Conservation (phyloP, 2,797 vertebrate species). For the Coendou prehensilis region DNA sequence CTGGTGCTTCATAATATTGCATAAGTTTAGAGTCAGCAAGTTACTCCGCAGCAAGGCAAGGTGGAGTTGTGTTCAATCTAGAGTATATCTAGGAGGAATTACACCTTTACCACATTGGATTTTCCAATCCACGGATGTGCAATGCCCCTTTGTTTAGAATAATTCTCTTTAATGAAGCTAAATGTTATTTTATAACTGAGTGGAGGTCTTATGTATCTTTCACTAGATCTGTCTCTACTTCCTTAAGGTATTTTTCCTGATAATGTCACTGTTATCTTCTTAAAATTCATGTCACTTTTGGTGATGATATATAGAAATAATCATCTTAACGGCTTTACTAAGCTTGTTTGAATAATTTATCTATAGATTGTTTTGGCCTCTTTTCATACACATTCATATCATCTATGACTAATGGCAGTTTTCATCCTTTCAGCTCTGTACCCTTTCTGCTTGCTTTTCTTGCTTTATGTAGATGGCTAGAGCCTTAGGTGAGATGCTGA, state of each 20-base stretch:
- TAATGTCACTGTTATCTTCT: neutral
- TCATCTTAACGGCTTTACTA: neutral
- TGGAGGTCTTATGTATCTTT: neutral
- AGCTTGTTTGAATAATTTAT: neutral
- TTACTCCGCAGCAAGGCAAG: neutral
- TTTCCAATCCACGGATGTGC: no score
- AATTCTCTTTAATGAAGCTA: neutral
- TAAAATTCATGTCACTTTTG: neutral
- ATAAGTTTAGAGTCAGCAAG: neutral
- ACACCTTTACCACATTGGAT: neutral
- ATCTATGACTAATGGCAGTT: neutral
- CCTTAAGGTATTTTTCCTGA: neutral
- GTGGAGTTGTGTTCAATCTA: neutral
- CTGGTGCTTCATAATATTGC: neutral
- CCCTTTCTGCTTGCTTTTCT: neutral
- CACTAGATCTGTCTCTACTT: neutral
- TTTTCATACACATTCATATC: neutral
- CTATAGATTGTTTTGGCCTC: neutral
- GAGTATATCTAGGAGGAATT: accelerated
- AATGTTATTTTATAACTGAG: neutral
- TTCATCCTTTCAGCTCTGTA: neutral
- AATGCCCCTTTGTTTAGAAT: no score
- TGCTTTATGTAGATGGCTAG: neutral
- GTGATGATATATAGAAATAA: neutral
- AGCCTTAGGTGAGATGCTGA: neutral